Evolutionary conservation across 2,113 vertebrate genomes (phyloP).

Genomic region (Pterophyllum scalare): DNA sequence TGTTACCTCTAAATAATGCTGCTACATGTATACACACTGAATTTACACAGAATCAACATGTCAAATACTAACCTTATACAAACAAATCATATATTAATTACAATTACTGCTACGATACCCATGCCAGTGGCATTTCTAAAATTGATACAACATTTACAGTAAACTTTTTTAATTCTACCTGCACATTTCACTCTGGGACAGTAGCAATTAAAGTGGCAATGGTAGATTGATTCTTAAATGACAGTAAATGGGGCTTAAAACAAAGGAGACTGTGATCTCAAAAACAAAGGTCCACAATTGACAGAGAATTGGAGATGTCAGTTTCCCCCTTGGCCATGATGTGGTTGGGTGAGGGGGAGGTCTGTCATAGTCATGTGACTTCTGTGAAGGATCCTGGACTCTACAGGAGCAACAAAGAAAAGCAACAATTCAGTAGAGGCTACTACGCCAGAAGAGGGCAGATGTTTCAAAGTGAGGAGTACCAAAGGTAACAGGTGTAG

Average conservation of each 20-base stretch:
- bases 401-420: constrained; percentile 20
- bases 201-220: neutral
- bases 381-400: constrained; percentile 44
- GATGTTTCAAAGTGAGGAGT: neutral
- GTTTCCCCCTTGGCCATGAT: neutral
- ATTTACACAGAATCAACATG: neutral
- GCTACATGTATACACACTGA: neutral
- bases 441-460: neutral
- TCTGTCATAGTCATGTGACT: constrained; percentile 67
- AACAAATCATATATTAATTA: neutral
- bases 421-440: neutral
- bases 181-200: neutral
- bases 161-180: neutral
- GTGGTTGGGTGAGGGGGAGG: neutral
- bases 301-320: neutral
- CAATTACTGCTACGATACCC: neutral
- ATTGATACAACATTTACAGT: neutral
- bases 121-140: neutral
- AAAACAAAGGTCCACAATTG: neutral
- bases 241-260: neutral
- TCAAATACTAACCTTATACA: neutral
- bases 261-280: neutral
- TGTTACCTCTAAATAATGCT: no score
- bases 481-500: neutral
- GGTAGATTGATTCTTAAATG: neutral